Percentiles rank a stretch among this genome's conserved stretches.
Evolutionary conservation across 2,797 vertebrate species (phyloP).

Genomic region (Limnodromus scolopaceus): DNA sequence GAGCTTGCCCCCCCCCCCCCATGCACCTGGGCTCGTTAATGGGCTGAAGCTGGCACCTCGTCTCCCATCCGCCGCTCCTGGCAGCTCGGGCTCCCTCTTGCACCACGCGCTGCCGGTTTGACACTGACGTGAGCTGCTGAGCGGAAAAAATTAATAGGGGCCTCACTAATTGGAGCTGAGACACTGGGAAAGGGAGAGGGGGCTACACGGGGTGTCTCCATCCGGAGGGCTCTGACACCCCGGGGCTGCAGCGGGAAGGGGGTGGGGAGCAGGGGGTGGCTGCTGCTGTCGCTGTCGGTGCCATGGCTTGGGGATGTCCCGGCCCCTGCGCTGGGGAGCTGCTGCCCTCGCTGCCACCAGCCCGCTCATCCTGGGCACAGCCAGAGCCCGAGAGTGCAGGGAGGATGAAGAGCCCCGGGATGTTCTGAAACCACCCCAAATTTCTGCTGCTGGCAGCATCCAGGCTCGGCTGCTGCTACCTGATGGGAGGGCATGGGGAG

Average conservation of each 20-base stretch:
- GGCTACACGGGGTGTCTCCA: not conserved
- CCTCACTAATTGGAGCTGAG: not conserved
- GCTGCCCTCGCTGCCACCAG: not conserved
- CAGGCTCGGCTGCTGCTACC: not conserved
- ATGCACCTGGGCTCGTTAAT: not conserved
- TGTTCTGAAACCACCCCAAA: not conserved
- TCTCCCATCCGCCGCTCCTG: rapidly evolving
- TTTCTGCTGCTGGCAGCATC: not conserved
- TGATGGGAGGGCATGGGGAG: rapidly evolving
- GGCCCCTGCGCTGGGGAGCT: not conserved
- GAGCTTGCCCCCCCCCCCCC: not conserved
- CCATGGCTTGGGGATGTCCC: rapidly evolving
- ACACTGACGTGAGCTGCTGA: not conserved
- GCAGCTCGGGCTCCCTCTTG: not conserved
- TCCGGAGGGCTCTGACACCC: not conserved
- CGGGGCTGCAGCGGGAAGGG: rapidly evolving
- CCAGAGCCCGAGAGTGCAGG: rapidly evolving
- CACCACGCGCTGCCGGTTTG: rapidly evolving
- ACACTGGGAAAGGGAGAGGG: not conserved
- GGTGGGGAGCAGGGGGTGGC: rapidly evolving
- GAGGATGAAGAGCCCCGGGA: not conserved
- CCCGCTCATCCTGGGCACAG: rapidly evolving
- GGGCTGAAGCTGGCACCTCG: not conserved
- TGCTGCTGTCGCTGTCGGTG: not conserved
- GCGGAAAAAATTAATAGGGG: not conserved